Evolutionary conservation across 2,113 vertebrate genomes (phyloP).

Genomic region (Mus pahari): DNA sequence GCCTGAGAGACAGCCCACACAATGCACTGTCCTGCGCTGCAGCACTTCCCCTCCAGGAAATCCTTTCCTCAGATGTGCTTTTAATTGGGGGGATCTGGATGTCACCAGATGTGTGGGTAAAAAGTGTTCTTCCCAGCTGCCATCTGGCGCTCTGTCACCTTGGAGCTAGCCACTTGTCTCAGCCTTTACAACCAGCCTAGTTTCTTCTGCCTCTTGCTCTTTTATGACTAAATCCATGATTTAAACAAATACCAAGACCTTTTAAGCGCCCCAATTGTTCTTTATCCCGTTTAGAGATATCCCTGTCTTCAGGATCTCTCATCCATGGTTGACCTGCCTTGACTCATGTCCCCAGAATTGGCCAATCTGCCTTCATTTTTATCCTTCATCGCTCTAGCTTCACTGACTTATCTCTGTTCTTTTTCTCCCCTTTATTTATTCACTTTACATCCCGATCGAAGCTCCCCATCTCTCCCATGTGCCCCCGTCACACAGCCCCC

Average conservation of each 20-base stretch:
- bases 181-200: not conserved
- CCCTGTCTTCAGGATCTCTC: not conserved
- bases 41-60: not conserved
- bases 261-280: not conserved
- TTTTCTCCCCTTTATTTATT: not conserved
- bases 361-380: not conserved
- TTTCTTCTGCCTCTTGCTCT: not conserved
- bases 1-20: not conserved
- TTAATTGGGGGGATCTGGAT: not conserved
- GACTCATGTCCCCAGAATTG: not conserved
- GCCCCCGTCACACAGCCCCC: too few species aligned
- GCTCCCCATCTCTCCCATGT: too few species aligned
- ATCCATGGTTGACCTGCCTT: not conserved
- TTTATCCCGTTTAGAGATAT: not conserved
- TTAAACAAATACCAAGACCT: not conserved
- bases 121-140: not conserved
- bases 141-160: not conserved
- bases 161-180: not conserved
- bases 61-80: not conserved
- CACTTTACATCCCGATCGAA: not conserved
- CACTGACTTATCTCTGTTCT: not conserved
- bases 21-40: not conserved
- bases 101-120: not conserved
- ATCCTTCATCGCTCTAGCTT: not conserved
- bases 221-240: constrained; percentile 5